Evolutionary conservation across 2,113 vertebrate genomes (phyloP).

Genomic region (Xerus inauris): DNA sequence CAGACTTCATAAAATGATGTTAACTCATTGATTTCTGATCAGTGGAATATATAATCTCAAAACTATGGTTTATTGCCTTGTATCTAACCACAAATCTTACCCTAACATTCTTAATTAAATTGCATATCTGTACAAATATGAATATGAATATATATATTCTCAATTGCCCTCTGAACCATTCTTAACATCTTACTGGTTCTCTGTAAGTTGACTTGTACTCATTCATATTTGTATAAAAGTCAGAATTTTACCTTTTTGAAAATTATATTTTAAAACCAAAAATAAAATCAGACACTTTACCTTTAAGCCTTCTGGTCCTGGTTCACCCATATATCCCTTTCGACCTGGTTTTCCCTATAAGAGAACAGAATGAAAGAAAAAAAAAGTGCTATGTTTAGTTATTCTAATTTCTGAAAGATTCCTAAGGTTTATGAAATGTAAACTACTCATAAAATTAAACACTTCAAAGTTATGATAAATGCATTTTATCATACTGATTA

Average conservation of each 20-base stretch:
- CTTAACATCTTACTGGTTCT: background rate
- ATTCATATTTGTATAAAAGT: slow-evolving; percentile 2
- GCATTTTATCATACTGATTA: background rate
- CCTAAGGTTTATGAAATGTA: background rate
- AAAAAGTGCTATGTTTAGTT: background rate
- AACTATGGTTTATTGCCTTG: background rate
- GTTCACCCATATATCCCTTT: slow-evolving; percentile 93
- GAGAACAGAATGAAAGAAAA: slow-evolving; percentile 22
- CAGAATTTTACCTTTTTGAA: slow-evolving; percentile 10
- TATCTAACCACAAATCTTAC: background rate
- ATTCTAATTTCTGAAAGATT: slow-evolving; percentile 2
- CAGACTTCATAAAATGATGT: background rate
- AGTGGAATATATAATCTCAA: background rate
- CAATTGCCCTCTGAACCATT: background rate
- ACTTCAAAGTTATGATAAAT: background rate
- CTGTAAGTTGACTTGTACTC: background rate
- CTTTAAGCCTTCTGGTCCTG: slow-evolving; percentile 92
- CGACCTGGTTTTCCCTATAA: slow-evolving; percentile 93
- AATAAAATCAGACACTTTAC: slow-evolving; percentile 82
- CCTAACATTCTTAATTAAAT: background rate
- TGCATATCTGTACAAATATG: background rate
- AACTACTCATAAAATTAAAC: background rate
- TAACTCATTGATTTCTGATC: background rate
- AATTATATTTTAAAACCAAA: slow-evolving; percentile 1
- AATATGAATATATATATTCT: background rate